Evolutionary conservation across 2,797 vertebrate species (phyloP).

Genomic region (Antrozous pallidus): DNA sequence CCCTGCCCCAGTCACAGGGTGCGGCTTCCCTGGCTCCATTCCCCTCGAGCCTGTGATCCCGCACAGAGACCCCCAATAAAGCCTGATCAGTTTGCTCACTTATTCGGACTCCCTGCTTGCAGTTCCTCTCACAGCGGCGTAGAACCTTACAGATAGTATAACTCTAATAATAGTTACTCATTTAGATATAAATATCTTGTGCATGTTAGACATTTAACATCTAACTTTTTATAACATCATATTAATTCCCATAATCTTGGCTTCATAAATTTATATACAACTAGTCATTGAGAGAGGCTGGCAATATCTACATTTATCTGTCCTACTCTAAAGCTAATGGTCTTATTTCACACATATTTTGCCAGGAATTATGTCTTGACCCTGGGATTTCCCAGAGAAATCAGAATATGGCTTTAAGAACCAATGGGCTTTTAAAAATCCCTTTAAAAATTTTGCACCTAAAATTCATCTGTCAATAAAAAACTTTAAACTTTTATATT

Average conservation of each 20-base stretch:
- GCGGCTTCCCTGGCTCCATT: no score
- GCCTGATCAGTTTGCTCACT: no score
- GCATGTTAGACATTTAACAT: neutral
- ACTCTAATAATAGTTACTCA: constrained; percentile 27
- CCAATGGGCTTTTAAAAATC: constrained; percentile 40
- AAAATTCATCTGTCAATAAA: constrained; percentile 37
- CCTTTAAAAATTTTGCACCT: constrained; percentile 44
- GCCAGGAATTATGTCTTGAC: neutral
- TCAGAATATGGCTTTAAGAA: neutral
- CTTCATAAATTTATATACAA: neutral
- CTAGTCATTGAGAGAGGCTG: neutral
- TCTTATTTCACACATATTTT: neutral
- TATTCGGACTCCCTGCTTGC: no score
- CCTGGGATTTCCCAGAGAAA: constrained; percentile 29
- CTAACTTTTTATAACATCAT: neutral
- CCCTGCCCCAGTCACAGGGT: no score
- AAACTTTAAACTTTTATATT: constrained; percentile 10
- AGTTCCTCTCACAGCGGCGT: no score
- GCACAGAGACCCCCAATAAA: no score
- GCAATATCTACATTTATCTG: neutral
- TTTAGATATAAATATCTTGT: neutral
- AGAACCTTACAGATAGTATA: no score
- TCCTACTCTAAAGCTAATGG: neutral
- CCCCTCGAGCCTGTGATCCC: no score
- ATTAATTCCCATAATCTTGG: neutral